Percentiles rank a stretch among this genome's conserved stretches.
These are phyloP conservation scores for Otocyon megalotis DNA, from an alignment of 2,113 vertebrate species.

Conservation along the genomic window DNA sequence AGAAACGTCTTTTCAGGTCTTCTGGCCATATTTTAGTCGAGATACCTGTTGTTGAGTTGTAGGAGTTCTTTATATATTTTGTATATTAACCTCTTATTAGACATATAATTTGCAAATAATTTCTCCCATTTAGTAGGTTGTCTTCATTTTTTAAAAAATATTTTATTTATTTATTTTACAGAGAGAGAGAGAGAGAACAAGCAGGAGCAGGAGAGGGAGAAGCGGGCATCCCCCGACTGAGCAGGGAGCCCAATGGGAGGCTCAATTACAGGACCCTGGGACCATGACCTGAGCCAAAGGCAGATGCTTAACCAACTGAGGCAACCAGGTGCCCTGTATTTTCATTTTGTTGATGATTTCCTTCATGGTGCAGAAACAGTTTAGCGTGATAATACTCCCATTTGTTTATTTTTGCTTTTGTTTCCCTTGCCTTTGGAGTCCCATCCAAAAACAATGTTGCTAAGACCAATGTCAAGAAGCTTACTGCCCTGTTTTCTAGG, in stretches of 20 bases:
- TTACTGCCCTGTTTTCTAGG: background rate
- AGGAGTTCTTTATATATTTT: background rate
- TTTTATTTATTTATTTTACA: too few species aligned
- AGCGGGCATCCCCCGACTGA: too few species aligned
- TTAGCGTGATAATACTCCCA: background rate
- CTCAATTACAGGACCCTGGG: too few species aligned
- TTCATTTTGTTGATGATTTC: background rate
- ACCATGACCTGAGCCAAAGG: too few species aligned
- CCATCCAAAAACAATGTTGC: background rate
- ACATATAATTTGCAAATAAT: background rate
- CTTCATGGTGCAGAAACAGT: background rate
- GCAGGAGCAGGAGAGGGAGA: too few species aligned
- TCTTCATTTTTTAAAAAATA: too few species aligned
- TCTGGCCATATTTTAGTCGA: background rate
- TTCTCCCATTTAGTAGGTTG: background rate
- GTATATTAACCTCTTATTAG: background rate
- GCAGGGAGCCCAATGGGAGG: too few species aligned
- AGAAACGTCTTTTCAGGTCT: background rate
- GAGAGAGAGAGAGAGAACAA: too few species aligned
- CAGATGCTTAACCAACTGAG: too few species aligned
- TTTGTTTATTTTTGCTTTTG: background rate
- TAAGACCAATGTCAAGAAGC: background rate
- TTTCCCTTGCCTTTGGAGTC: background rate
- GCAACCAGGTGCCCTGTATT: background rate
- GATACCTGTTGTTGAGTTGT: background rate